Base-by-base conservation (phyloP, 2,113 vertebrate genomes). In the Sinocyclocheilus anshuiensis region DNA sequence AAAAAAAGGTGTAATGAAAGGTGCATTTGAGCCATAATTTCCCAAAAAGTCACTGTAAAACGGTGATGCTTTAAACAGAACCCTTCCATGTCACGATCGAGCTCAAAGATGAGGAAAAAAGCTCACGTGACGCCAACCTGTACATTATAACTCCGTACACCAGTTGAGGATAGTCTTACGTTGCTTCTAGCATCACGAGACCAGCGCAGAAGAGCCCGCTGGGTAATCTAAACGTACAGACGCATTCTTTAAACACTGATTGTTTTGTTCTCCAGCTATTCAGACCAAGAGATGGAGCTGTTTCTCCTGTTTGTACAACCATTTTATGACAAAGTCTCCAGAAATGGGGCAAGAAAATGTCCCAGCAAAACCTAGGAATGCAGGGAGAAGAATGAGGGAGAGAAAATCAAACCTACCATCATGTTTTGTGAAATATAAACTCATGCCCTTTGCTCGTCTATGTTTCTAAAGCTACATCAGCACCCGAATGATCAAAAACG, bases 211-310 rank as follows among this genome's bases (percentile, higher is more conserved):
- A 24, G 29, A 83, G 72, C 72, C 48, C 1, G 10, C 15, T 42
- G 29, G 11, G 20, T 42, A 67, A 67, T 20, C 79, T 5, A 81
- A 67, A 50, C 33, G 13, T 50, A 29, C 61, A 36, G 22, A n/a
- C 72, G 71, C 24, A 18, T 76, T 75, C 4, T 57, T 76, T n/a
- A 20, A 87, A 87, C 86, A 87, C 80, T 87, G 67, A 74, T 72
- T 24, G 80, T 77, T 86, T 86, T 36, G 36, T 67, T 72, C 22
- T 36, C 39, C 63, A 77, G 80, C 65, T 50, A 26, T 61, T 50
- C 45, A 77, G 42, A n/a, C 84, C 81, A 36, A 74, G 12, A 69
- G 15, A 57, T 26, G 53, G 72, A 63, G 69, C 45, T 2, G n/a
- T 85, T 77, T 85, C 61, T 50, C 24, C 53, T 16, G 26, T 55